Evolutionary conservation across 2,113 vertebrate species (phyloP).

Genomic region (Mustela nigripes): DNA sequence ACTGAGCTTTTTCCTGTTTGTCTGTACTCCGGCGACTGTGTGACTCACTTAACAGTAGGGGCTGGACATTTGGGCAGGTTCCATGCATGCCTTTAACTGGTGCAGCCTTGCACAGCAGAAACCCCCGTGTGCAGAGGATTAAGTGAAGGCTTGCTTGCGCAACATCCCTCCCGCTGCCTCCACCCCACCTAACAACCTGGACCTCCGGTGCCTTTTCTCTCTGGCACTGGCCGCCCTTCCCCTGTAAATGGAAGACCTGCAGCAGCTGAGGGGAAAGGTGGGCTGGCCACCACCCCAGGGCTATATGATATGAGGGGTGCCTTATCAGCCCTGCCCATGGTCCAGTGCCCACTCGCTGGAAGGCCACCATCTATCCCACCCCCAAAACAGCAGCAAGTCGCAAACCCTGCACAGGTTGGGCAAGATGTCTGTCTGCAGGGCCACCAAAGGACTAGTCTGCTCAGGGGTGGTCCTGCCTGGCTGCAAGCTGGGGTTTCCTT

Average conservation of each 20-base stretch:
- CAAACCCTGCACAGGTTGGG: background rate
- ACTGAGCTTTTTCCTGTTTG: background rate
- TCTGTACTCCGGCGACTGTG: background rate
- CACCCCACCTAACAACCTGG: background rate
- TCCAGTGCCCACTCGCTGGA: background rate
- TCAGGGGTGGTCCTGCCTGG: background rate
- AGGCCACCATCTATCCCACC: background rate
- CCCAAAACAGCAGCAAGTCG: background rate
- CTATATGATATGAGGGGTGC: background rate
- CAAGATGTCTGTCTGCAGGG: background rate
- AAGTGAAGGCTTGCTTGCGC: background rate
- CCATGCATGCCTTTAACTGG: background rate
- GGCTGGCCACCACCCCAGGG: background rate
- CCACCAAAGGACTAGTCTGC: background rate
- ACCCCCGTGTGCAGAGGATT: background rate
- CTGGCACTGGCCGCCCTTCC: background rate
- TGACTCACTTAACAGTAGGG: background rate
- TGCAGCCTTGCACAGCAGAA: background rate
- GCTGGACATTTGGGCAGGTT: background rate
- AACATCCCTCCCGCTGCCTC: rapidly evolving
- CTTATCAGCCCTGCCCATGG: background rate
- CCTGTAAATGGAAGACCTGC: background rate
- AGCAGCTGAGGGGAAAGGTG: background rate
- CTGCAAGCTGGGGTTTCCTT: background rate
- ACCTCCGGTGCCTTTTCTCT: background rate